Conservation (phyloP, 2,113 vertebrate species). For the Upupa epops region DNA sequence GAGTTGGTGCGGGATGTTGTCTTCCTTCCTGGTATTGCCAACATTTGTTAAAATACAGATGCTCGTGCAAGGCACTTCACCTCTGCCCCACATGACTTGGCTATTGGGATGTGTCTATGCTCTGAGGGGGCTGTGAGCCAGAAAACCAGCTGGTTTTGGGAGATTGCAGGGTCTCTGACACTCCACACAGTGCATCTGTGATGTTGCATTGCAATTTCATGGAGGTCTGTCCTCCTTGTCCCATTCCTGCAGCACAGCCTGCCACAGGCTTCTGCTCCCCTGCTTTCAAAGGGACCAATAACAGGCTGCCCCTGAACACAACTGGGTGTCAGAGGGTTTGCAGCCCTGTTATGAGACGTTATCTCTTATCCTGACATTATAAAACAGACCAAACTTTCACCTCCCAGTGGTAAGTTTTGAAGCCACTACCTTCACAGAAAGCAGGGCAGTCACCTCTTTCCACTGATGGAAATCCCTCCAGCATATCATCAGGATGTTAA, state of each 20-base stretch:
- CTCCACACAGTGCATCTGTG: rapidly evolving
- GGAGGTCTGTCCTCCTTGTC: neutral
- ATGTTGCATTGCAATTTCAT: rapidly evolving
- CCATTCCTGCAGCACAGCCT: neutral
- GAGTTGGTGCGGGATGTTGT: neutral
- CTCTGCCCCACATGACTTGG: neutral
- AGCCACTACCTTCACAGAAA: neutral
- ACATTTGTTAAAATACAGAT: neutral
- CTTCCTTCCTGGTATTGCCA: neutral
- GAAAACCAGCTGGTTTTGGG: rapidly evolving
- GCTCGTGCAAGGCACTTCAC: neutral
- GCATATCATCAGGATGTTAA: neutral
- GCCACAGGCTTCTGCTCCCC: neutral
- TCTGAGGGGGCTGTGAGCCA: neutral
- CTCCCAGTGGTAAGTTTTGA: neutral
- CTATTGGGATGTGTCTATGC: neutral
- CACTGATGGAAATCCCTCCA: neutral
- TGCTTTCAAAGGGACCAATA: neutral
- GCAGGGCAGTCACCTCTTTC: neutral
- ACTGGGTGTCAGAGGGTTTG: rapidly evolving
- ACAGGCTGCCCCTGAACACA: neutral
- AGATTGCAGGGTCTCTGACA: neutral
- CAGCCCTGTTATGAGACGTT: neutral
- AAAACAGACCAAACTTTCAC: neutral
- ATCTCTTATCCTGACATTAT: neutral